Base-by-base conservation (phyloP, 2,113 vertebrate genomes). In the Garra rufa region DNA sequence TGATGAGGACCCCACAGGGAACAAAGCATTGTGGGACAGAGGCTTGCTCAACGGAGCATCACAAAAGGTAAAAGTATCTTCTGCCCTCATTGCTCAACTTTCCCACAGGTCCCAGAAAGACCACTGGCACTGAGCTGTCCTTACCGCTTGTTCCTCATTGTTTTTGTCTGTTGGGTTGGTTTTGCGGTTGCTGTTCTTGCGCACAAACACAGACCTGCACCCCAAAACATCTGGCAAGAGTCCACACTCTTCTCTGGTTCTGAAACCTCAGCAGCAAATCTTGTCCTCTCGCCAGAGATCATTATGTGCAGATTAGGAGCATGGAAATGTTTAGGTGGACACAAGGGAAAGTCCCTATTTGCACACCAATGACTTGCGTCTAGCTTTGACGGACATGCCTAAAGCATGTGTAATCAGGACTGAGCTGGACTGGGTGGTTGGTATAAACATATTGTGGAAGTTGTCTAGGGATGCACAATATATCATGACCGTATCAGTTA, bases 1-100 rank as follows among this genome's bases (percentile, higher is more conserved):
- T 17, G 98, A 99, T 77, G 98, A 99, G 87, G 98, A 99, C 89
- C 98, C 98, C 19, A 99, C 98, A 0, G 98, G 98, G 86, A 99
- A 99, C 94, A 99, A 99, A 93, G 98, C 98, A 0, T 91, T 99
- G 21, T 99, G 98, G 98, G 98, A 99, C 90, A 93, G 98, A 26
- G 98, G 98, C 0, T 95, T 99, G 15, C 97, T 99, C 9, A 99
- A 99, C 7, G 98, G 98, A 73, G 98, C 98, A 0, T 99, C 98
- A 0, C 98, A 99, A 89, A 99, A 99, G 96, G 98, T 99, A 95
- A 17, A 77, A 57, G 50, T 57, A 34, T 88, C 82, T 50, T 2
- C 15, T 9, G 10, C 50, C 3, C 13, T 69, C 34, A 67, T 41
- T 38, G 15, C 21, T 67, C 30, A 50, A 43, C 26, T 10, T 30